These are phyloP conservation scores for Xiphophorus hellerii DNA, from an alignment of 2,113 vertebrate species.

Conservation along the genomic window DNA sequence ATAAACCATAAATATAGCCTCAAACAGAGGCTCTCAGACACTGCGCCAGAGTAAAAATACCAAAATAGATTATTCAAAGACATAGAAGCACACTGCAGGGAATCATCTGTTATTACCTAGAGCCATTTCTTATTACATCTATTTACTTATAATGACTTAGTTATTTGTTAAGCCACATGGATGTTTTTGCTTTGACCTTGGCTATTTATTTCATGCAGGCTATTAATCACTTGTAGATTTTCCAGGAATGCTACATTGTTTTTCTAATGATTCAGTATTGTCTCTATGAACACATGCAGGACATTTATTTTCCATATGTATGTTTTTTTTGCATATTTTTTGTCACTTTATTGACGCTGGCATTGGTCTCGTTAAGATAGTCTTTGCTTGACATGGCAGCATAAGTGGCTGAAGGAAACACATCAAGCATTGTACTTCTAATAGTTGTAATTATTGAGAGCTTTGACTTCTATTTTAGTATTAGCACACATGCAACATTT, in stretches of 20 bases:
- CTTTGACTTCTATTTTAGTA: background rate
- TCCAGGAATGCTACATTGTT: too few species aligned
- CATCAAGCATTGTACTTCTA: too few species aligned
- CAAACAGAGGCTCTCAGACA: background rate
- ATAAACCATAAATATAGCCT: constrained; percentile 15
- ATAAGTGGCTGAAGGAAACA: too few species aligned
- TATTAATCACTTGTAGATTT: background rate
- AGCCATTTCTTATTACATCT: background rate
- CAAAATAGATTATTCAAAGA: constrained; percentile 11
- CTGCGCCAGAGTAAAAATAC: background rate
- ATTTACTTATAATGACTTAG: background rate
- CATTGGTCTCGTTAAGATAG: background rate
- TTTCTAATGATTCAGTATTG: background rate
- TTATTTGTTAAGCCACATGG: background rate
- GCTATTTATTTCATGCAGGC: background rate
- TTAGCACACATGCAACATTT: constrained; percentile 17
- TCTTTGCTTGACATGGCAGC: background rate
- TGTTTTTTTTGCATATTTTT: too few species aligned
- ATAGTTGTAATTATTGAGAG: too few species aligned
- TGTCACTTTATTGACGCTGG: background rate
- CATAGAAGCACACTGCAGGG: background rate
- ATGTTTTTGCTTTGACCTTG: background rate
- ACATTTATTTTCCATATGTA: background rate
- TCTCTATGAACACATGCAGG: too few species aligned
- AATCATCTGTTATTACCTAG: background rate